Evolutionary conservation across 2,888 invertebrate genomes (phyloP), one percentile per base, ranked within the genome.

Genomic region (Nymphalis polychloros): DNA sequence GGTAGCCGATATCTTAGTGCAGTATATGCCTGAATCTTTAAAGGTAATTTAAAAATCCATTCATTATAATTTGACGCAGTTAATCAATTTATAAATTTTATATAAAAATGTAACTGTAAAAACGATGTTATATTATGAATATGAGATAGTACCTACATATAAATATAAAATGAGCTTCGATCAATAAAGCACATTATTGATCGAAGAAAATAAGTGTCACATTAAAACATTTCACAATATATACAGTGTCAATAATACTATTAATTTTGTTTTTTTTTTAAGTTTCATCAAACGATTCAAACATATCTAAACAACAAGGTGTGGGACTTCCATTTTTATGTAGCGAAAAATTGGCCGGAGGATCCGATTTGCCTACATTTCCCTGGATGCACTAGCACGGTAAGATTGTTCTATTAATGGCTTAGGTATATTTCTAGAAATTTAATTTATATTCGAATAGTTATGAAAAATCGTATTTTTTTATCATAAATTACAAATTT

Each of bases 311-410:
- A 95, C 93, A 96, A 97, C 92, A 95, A 95, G 84, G 96, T 97
- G 89, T 97, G 97, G 97, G 95, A 97, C 88, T 97, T 97, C 93
- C 94, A 96, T 93, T 97, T 97, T 94, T 97, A 97, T 95, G 96
- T 97, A 86, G 95, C 96, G 82, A 96, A 97, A 90, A 95, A 94
- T 88, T 97, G 97, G 97, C 97, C 97, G 67, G 96, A 96, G 79
- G 95, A 96, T 80, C 96, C 96, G 78, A 95, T 97, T 84, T 95
- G 96, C 84, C 93, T 97, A 81, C 97, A 97, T 88, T 97, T 97
- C 89, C 97, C 97, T 75, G 97, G 97, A 84, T 97, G 97, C 94
- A 97, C 97, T 74, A 94, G 95, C 85, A 96, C 97, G 93, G 97
- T 97, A 93, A 94, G 94, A 73, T 49, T 55, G 48, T 31, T 55